Conservation (phyloP, 2,888 invertebrate genomes). For the Lasioglossum leucozonium region DNA sequence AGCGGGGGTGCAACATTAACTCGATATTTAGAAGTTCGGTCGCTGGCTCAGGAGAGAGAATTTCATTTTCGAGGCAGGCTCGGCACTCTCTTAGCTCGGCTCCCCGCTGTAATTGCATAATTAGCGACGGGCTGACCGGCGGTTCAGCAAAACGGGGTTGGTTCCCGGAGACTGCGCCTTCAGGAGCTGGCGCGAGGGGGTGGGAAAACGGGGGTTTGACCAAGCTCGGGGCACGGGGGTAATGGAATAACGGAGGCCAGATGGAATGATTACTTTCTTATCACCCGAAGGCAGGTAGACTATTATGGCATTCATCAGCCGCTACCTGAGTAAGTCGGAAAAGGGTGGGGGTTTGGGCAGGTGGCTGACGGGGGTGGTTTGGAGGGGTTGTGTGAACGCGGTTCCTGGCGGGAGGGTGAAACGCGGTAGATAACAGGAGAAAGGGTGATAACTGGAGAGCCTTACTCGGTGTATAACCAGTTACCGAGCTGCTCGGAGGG, state of each 20-base stretch:
- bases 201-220: conserved; percentile 13
- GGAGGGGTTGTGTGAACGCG: conserved; percentile 1
- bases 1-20: conserved; percentile 38
- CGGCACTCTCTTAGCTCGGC: conserved; percentile 17
- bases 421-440: conserved; percentile 53
- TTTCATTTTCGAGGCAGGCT: conserved; percentile 50
- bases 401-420: conserved; percentile 27
- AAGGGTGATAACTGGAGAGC: conserved; percentile 60
- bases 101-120: conserved; percentile 65
- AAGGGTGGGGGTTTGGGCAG: neutral
- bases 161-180: conserved; percentile 15
- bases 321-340: conserved; percentile 52
- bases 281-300: conserved; percentile 72
- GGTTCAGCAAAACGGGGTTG: neutral
- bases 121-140: conserved; percentile 48
- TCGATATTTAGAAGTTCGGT: conserved; percentile 50
- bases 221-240: conserved; percentile 34
- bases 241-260: conserved; percentile 76
- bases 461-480: conserved; percentile 63
- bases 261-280: conserved; percentile 79
- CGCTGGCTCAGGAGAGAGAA: conserved; percentile 28
- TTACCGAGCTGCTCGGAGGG: conserved; percentile 57
- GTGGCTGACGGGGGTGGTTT: neutral
- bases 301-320: conserved; percentile 76
- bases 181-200: neutral